phyloP scores from a whole-genome alignment of 2,888 invertebrate genomes.

The Caenorhabditis becei region DNA sequence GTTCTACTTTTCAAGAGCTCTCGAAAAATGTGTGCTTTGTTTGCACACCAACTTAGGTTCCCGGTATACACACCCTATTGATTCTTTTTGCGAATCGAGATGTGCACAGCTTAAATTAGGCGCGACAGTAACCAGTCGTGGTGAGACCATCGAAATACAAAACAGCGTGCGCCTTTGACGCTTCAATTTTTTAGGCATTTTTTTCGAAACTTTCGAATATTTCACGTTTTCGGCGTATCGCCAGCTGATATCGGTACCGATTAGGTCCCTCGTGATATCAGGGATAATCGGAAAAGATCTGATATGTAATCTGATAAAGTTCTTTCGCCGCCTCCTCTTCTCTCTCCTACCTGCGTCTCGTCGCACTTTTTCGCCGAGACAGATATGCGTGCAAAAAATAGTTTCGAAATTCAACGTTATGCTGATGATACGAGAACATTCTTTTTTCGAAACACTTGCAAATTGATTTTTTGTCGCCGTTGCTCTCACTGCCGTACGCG shows the following conservation, averaged over 20 bases:
- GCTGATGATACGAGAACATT: slow-evolving; percentile 43
- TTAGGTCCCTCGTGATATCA: slow-evolving; percentile 8
- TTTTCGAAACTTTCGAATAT: too few species aligned
- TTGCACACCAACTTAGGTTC: slow-evolving; percentile 49
- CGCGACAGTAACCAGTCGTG: background rate
- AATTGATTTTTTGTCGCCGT: slow-evolving; percentile 23
- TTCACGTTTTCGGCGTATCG: too few species aligned
- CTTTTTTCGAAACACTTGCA: slow-evolving; percentile 45
- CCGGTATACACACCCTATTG: slow-evolving; percentile 22
- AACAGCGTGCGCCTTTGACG: background rate
- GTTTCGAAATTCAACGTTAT: slow-evolving; percentile 54
- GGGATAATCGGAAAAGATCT: too few species aligned
- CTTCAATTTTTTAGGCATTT: background rate
- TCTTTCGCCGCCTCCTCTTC: slow-evolving; percentile 1
- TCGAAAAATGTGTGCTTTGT: slow-evolving; percentile 32
- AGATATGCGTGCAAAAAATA: slow-evolving; percentile 38
- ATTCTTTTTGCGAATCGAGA: background rate
- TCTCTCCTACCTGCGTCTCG: slow-evolving; percentile 17
- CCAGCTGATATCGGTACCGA: background rate
- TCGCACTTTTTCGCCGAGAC: slow-evolving; percentile 36
- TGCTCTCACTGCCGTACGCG: slow-evolving; percentile 1
- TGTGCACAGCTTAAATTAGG: background rate
- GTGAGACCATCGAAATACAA: background rate
- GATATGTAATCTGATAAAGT: slow-evolving; percentile 20
- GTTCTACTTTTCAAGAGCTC: slow-evolving; percentile 56